Evolutionary conservation across 35 echinoderm and acorn worm species (phyloP), one percentile per base, ranked within the genome.

Genomic region (Patiria miniata): DNA sequence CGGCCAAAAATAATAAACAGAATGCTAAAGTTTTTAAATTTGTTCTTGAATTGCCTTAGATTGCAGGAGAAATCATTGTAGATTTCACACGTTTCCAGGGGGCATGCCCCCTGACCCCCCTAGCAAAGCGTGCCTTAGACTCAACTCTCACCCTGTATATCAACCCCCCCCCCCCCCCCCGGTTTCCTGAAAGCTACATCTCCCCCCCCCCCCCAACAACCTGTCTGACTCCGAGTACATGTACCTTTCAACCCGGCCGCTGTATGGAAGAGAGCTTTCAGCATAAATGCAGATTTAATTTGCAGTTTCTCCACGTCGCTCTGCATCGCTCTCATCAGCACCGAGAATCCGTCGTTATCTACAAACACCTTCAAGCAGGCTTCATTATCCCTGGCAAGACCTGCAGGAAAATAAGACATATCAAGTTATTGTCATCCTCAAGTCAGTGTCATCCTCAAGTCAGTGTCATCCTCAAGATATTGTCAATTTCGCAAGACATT

Each of bases 311-410:
- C 86, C 39, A 94, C 59, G 7, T 68, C 60, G 42, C 81, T 92
- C 57, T 99, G 96, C 92, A 99, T 94, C 14, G 96, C 96, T 59
- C 86, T 79, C 89, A 99, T 84, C 54, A 99, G 52, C 5, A 86
- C 79, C 0, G 96, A 94, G 54, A 99, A 99, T 1, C 96, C 96
- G 50, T 99, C 96, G 8, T 47, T 51, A 7, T 68, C 53, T 1
- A 83, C 87, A 40, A 99, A 91, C 1, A 18, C 79, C 17, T 68
- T 51, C 23, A 68, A 55, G 26, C 89, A 86, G 16, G 52, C 51
- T 14, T 91, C 47, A 40, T 99, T 60, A 36, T 94, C 89, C 42
- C 96, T 81, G 19, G 86, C 87, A 32, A 94, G 73, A 94, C 96
- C 96, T 99, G 37, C 30, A 77, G 8, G 28, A 57, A 88, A 53